A percentile compares a stretch with the other conserved stretches of the same genome.
Conservation (phyloP, 2,113 vertebrate genomes). For the Cyanistes caeruleus region DNA sequence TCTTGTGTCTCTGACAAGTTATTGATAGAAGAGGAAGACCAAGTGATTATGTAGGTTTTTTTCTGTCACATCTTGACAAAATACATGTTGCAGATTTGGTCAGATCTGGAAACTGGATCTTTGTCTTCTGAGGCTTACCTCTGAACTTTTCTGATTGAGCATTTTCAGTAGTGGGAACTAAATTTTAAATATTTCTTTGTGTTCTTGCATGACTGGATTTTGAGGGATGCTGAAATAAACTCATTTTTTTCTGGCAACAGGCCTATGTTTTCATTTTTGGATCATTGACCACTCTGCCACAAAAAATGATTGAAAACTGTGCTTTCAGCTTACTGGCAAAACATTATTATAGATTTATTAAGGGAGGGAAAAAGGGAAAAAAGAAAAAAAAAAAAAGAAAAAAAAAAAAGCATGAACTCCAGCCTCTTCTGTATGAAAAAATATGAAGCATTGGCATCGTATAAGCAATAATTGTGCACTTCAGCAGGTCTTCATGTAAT, state of each 20-base stretch:
- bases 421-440: background rate
- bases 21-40: background rate
- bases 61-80: background rate
- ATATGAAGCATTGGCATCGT: background rate
- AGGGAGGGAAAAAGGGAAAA: accelerated
- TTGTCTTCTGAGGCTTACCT: background rate
- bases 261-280: background rate
- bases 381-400: accelerated
- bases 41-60: background rate
- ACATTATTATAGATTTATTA: background rate
- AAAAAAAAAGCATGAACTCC: accelerated
- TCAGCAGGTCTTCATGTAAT: background rate
- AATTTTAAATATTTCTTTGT: background rate
- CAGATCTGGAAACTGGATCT: background rate
- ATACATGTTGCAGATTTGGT: background rate
- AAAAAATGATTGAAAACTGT: background rate
- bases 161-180: background rate
- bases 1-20: background rate
- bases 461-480: background rate
- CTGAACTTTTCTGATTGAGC: background rate
- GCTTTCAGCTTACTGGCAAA: background rate
- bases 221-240: background rate
- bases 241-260: background rate
- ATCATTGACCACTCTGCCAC: background rate
- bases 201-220: background rate